Percentiles rank a stretch among this genome's conserved stretches.
Evolutionary conservation across 2,888 invertebrate species (phyloP).

Genomic region (Acrobasis consociella): DNA sequence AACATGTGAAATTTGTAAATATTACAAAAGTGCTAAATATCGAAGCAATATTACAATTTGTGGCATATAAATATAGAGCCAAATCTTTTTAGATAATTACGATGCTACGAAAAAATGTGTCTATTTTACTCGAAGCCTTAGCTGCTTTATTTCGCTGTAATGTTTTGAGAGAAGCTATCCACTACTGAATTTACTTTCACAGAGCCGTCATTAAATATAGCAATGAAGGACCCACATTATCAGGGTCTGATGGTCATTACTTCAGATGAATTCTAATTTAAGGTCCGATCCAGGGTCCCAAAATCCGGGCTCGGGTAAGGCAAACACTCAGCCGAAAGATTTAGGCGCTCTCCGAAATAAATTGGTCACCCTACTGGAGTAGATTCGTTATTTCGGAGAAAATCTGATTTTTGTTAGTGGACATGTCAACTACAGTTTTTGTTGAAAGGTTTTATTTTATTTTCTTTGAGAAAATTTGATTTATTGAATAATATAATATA

Average conservation of each 20-base stretch:
- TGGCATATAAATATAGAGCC: too few relatives aligned
- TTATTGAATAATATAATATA: too few relatives aligned
- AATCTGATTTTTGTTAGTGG: not conserved
- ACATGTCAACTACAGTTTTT: not conserved
- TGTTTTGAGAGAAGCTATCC: not conserved
- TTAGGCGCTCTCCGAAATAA: slow-evolving; percentile 15
- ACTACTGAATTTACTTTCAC: not conserved
- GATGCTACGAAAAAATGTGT: too few relatives aligned
- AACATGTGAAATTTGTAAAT: too few relatives aligned
- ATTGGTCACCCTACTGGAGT: slow-evolving; percentile 9
- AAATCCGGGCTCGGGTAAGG: not conserved
- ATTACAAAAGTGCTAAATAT: too few relatives aligned
- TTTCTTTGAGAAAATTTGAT: not conserved
- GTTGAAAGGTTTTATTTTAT: not conserved
- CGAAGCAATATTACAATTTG: too few relatives aligned
- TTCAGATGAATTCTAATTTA: slow-evolving; percentile 8
- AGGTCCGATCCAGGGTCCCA: not conserved
- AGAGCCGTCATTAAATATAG: slow-evolving; percentile 4
- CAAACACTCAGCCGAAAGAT: slow-evolving; percentile 1
- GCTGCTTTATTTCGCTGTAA: too few relatives aligned
- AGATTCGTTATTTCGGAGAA: not conserved
- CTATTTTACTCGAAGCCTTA: too few relatives aligned
- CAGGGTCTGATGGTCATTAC: slow-evolving; percentile 7
- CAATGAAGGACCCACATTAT: slow-evolving; percentile 4
- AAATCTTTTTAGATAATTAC: too few relatives aligned